Evolutionary conservation across 1,140 invertebrate species (phyloP).

Genomic region (Ruditapes philippinarum): DNA sequence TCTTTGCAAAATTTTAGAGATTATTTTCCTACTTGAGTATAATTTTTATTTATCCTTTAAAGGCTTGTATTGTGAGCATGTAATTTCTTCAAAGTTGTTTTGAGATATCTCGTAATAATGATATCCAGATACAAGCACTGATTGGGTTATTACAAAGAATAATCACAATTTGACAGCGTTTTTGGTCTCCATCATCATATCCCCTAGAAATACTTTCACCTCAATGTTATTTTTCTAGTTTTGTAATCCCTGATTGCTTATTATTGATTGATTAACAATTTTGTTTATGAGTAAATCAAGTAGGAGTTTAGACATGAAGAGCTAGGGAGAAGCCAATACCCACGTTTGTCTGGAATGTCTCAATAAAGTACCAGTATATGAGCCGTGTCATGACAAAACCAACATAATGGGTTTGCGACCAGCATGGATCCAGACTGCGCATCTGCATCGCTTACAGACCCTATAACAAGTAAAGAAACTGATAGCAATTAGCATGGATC

Average conservation of each 20-base stretch:
- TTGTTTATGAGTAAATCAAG: background rate
- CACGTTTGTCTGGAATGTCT: background rate
- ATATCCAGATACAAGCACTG: background rate
- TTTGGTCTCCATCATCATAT: background rate
- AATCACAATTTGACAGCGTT: background rate
- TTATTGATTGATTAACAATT: conserved; percentile 50
- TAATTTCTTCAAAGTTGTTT: background rate
- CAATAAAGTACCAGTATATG: background rate
- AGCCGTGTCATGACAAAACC: no score
- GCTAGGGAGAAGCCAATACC: background rate
- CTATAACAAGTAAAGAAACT: no score
- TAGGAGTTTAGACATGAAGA: background rate
- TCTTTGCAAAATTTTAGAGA: no score
- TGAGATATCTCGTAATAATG: background rate
- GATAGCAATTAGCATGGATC: no score
- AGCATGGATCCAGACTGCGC: no score
- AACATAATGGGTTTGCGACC: no score
- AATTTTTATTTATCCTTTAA: no score
- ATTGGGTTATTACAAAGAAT: background rate
- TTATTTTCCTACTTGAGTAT: no score
- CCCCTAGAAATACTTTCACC: background rate
- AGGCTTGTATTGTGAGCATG: no score
- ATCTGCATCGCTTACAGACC: no score
- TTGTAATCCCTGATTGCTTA: conserved; percentile 29
- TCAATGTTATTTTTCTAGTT: conserved; percentile 23